A percentile compares a stretch with the other conserved stretches of the same genome.
Conservation (phyloP, 92 coral and sea anemone genomes). For the Pocillopora grandis region DNA sequence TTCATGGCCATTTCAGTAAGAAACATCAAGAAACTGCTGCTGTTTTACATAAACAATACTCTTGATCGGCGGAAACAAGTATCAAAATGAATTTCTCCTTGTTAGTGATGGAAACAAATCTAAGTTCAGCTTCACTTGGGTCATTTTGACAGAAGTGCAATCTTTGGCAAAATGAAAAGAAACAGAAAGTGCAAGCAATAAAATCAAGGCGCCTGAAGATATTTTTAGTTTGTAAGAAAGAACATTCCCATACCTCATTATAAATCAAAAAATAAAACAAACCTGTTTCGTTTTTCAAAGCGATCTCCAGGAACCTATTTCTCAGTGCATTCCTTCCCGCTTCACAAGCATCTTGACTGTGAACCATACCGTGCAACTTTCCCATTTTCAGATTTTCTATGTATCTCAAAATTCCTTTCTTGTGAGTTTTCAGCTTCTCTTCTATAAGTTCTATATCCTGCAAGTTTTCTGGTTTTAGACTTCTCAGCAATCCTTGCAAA, state of each 20-base stretch:
- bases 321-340: conserved; percentile 81
- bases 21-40: too few species aligned
- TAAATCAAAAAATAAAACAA: conserved; percentile 1
- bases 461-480: conserved; percentile 56
- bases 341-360: conserved; percentile 82
- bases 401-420: conserved; percentile 63
- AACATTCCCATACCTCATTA: neutral
- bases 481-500: conserved; percentile 48
- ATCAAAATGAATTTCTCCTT: too few species aligned
- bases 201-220: neutral
- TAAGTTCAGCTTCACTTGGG: too few species aligned
- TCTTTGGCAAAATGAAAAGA: too few species aligned
- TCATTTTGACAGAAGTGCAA: too few species aligned
- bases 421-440: conserved; percentile 53
- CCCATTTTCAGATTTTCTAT: conserved; percentile 85
- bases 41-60: too few species aligned
- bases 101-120: too few species aligned
- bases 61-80: too few species aligned
- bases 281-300: conserved; percentile 78
- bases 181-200: neutral
- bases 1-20: too few species aligned
- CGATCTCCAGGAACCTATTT: conserved; percentile 69
- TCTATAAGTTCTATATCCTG: conserved; percentile 50
- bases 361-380: conserved; percentile 75
- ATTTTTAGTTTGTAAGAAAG: neutral